Evolutionary conservation across 2,797 vertebrate species (phyloP).

Genomic region (Arrhamphus sclerolepis): DNA sequence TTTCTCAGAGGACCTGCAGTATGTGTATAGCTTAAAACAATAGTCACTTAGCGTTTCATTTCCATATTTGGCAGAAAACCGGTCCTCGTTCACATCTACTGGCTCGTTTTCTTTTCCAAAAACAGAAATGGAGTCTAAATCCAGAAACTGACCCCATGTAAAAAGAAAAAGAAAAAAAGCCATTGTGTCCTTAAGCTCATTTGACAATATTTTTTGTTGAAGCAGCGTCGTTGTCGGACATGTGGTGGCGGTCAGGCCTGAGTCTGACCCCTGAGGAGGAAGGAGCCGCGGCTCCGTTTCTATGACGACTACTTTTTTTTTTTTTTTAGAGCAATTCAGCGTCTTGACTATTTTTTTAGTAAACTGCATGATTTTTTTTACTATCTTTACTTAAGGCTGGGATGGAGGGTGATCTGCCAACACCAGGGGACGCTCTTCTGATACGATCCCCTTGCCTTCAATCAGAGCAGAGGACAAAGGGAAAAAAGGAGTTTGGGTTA

Average conservation of each 20-base stretch:
- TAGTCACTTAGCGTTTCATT: conserved; percentile 59
- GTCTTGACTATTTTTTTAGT: conserved; percentile 79
- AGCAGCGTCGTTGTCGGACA: conserved; percentile 66
- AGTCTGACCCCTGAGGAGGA: conserved; percentile 46
- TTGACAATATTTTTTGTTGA: conserved; percentile 72
- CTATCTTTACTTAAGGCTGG: conserved; percentile 74
- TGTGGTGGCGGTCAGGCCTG: conserved; percentile 36
- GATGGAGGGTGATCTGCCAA: conserved; percentile 60
- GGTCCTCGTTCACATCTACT: conserved; percentile 55
- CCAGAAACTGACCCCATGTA: conserved; percentile 50
- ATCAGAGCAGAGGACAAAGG: conserved; percentile 62
- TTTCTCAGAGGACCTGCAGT: conserved; percentile 72
- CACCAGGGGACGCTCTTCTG: conserved; percentile 72
- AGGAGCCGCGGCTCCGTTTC: conserved; percentile 61
- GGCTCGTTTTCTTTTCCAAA: conserved; percentile 41
- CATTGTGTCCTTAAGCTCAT: conserved; percentile 81
- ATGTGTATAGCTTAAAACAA: conserved; percentile 65
- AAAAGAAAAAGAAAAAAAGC: conserved; percentile 73
- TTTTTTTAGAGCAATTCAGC: conserved; percentile 77
- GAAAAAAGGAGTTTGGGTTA: conserved; percentile 47
- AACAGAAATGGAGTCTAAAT: conserved; percentile 30
- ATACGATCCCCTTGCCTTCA: conserved; percentile 80
- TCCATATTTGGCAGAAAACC: conserved; percentile 47
- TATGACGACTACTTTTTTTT: conserved; percentile 73
- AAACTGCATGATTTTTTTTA: conserved; percentile 84